These are phyloP conservation scores for Nephila pilipes DNA, from an alignment of 1,140 invertebrate species.

Conservation along the genomic window DNA sequence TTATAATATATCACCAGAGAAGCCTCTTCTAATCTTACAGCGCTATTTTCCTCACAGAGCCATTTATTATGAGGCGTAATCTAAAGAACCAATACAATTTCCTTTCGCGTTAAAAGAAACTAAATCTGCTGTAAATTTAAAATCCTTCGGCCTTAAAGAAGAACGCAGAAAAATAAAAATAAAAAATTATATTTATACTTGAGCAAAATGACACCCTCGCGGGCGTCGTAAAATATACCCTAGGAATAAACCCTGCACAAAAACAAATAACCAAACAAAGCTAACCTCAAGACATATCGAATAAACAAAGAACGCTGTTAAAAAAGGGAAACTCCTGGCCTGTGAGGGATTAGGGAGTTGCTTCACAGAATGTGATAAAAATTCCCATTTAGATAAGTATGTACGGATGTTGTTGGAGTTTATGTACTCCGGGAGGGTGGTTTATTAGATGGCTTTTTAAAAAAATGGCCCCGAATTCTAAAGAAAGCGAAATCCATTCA, in stretches of 20 bases:
- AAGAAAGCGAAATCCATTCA: constrained; percentile 26
- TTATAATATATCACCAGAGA: background rate
- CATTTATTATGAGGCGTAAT: constrained; percentile 52
- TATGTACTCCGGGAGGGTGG: constrained; percentile 60
- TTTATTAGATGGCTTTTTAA: constrained; percentile 73
- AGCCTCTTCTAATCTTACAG: background rate
- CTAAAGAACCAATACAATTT: constrained; percentile 67
- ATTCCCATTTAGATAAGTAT: constrained; percentile 75
- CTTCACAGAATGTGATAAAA: constrained; percentile 65
- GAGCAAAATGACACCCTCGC: constrained; percentile 42
- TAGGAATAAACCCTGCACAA: background rate
- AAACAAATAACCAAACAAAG: constrained; percentile 50
- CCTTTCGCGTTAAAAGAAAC: constrained; percentile 51
- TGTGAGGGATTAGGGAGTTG: constrained; percentile 65
- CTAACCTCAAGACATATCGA: constrained; percentile 72
- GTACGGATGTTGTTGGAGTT: constrained; percentile 69
- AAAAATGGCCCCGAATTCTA: constrained; percentile 49
- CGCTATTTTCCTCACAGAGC: background rate
- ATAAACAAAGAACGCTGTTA: constrained; percentile 71
- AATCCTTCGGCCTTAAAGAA: background rate
- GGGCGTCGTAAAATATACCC: constrained; percentile 57
- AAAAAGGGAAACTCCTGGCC: constrained; percentile 46
- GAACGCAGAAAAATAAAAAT: too few relatives aligned
- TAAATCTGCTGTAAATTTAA: constrained; percentile 68
- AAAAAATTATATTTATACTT: constrained; percentile 57